phyloP scores from a whole-genome alignment of 2,888 invertebrate species.

The Cinara cedri region DNA sequence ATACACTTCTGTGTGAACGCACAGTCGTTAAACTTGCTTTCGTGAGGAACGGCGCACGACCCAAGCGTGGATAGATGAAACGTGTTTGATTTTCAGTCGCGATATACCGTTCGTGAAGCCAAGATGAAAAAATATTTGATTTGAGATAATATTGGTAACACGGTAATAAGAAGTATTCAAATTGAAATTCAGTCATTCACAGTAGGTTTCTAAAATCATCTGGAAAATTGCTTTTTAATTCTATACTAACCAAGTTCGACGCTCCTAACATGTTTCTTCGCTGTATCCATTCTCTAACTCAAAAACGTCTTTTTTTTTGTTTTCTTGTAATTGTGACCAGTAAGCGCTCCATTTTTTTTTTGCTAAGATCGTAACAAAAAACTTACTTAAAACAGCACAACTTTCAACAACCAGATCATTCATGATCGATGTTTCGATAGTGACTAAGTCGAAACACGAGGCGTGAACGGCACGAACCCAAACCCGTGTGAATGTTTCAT shows the following conservation, averaged over 20 bases:
- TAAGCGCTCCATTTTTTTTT: not conserved
- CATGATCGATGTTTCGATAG: slow-evolving; percentile 28
- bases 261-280: slow-evolving; percentile 5
- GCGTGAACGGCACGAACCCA: no score
- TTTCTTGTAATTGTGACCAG: not conserved
- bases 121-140: no score
- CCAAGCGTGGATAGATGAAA: no score
- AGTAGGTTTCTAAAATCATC: slow-evolving; percentile 15
- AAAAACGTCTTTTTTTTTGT: not conserved
- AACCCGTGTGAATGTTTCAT: no score
- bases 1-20: no score
- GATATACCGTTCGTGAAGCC: no score
- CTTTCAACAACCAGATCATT: slow-evolving; percentile 26
- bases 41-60: no score
- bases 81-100: no score
- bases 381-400: slow-evolving; percentile 19
- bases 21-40: no score
- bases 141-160: slow-evolving; percentile 21
- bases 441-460: no score
- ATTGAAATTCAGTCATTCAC: slow-evolving; percentile 30
- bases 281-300: slow-evolving; percentile 5
- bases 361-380: not conserved
- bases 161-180: slow-evolving; percentile 6
- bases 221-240: slow-evolving; percentile 29
- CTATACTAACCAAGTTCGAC: not conserved